These are phyloP conservation scores for Amitus sp. DNA, from an alignment of 2,888 invertebrate species.

Conservation along the genomic window DNA sequence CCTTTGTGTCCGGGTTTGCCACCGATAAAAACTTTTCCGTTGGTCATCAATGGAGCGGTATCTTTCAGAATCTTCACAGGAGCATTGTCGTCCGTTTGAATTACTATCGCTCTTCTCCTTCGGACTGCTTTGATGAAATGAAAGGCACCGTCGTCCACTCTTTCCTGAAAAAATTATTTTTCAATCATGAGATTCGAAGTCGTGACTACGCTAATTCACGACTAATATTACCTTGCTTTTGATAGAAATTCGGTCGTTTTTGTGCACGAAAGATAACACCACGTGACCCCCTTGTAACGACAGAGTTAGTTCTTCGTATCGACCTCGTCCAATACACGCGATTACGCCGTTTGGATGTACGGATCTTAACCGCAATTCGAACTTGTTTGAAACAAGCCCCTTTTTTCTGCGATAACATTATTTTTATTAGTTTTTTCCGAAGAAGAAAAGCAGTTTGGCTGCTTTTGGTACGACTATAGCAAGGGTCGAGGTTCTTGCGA, in stretches of 20 bases:
- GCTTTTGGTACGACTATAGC: too few relatives aligned
- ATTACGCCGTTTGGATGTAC: constrained; percentile 60
- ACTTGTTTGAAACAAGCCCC: constrained; percentile 62
- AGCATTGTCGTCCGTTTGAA: constrained; percentile 57
- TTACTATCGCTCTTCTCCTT: constrained; percentile 53
- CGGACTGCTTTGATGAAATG: constrained; percentile 59
- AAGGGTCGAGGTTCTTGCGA: too few relatives aligned
- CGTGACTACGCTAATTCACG: too few relatives aligned
- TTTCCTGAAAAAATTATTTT: constrained; percentile 53
- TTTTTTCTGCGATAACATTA: constrained; percentile 52
- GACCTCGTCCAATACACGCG: constrained; percentile 62
- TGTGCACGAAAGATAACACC: constrained; percentile 58
- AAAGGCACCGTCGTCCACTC: constrained; percentile 60
- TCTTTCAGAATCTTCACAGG: constrained; percentile 54
- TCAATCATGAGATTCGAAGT: too few relatives aligned
- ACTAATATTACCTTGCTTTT: constrained; percentile 60
- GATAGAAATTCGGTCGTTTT: constrained; percentile 55
- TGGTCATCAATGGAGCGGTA: constrained; percentile 55
- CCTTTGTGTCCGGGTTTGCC: constrained; percentile 62
- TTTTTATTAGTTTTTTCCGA: too few relatives aligned
- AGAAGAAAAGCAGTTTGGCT: too few relatives aligned
- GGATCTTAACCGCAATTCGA: constrained; percentile 60
- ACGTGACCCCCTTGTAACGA: constrained; percentile 60
- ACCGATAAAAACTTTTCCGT: constrained; percentile 62
- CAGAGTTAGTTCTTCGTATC: constrained; percentile 57